Base-by-base conservation (phyloP, 2,888 invertebrate genomes). In the Pollenia amentaria region DNA sequence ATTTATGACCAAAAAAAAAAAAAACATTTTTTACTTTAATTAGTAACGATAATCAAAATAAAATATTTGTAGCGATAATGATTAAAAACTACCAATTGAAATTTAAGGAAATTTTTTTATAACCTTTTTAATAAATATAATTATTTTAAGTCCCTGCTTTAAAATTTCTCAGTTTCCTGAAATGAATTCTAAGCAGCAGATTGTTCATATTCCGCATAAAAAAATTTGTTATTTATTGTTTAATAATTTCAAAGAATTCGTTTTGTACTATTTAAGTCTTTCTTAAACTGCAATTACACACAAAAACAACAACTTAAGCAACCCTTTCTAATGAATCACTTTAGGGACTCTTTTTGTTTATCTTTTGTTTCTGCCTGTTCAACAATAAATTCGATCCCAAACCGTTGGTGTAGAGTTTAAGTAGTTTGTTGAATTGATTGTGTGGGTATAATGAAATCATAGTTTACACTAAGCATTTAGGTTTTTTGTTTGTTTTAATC, bases 311-410 rank as follows among this genome's bases (percentile, higher is more conserved):
- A 18, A 62, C 38, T 40, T 40, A 9, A 38, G 21, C 42, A 38
- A 78, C 29, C 48, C 48, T 46, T 57, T 21, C 12, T 16, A 44
- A 42, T 75, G 67, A 73, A 48, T 75, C 67, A 67, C 9, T 65
- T 57, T 67, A 81, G 75, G 81, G 81, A 42, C 60, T 81, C 40
- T 57, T 67, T 80, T 38, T 81, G 16, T 69, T 44, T 64, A 9
- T 77, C 44, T 38, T 55, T 48, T 69, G 11, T 46, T 53, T 11
- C 16, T 78, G 57, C 12, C n/a, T 70, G 51, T n/a, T 0, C 12
- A 53, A 51, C 29, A 40, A 16, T 10, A 48, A 48, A 69, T 57
- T 48, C 10, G n/a, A 64, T 16, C 14, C 14, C 16, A 42, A 57
- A 44, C 51, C 16, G 53, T 60, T 81, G n/a, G 46, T 40, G 9